Base-by-base conservation (phyloP, 2,888 invertebrate genomes). In the Microchrysa polita region DNA sequence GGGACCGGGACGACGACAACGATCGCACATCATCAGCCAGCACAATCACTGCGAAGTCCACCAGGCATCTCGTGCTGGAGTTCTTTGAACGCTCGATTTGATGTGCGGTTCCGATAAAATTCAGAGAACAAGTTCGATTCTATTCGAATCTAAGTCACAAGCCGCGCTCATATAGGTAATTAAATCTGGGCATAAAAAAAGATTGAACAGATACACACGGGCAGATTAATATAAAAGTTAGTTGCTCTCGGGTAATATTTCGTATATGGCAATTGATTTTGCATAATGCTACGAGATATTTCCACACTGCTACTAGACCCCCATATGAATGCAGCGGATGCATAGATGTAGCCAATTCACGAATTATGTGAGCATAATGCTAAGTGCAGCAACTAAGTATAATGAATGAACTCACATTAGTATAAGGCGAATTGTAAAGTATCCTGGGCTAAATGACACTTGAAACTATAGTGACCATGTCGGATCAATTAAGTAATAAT, bases 401-500 rank as follows among this genome's bases (percentile, higher is more conserved):
- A 67, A 67, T 44, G 42, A 67, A 67, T 67, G 16, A 53, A 53
- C 23, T 16, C 65, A 9, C 48, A 65, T 48, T 65, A 48, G 22
- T 48, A 65, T 65, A 42, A 65, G 42, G 63, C 44, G n/a, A 18
- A n/a, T n/a, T 55, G 55, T n/a, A 18, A 57, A n/a, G 57, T 57
- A 7, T 18, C 57, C 18, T 40, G 12, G n/a, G n/a, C n/a, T 10
- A 5, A 44, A 65, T 44, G 63, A 44, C 44, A 44, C 63, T 12
- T 12, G 18, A 65, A 65, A 44, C 44, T 27, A 12, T n/a, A n/a
- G 4, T 65, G 63, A 65, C 63, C 63, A 65, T 22, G 63, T 65
- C 63, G 44, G 63, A 65, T 65, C 63, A 65, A 65, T 65, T 65
- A 65, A 65, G 63, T 65, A 42, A 65, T 44, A 65, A 65, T 65